Conservation (phyloP, 2,888 invertebrate species). For the Coelinius sp. region DNA sequence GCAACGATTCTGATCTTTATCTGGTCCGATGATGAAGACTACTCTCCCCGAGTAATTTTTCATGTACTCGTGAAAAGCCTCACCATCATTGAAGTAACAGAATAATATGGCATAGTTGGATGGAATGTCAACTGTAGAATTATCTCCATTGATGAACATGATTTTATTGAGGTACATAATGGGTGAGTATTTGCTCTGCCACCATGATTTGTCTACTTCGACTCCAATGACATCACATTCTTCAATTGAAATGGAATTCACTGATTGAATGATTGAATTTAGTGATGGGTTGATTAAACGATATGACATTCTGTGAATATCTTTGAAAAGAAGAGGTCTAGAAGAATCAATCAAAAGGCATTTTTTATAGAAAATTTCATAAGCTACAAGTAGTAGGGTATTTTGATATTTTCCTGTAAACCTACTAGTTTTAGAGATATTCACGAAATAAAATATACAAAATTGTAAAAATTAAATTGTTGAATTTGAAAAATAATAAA, state of each 20-base stretch:
- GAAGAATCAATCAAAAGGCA: neutral
- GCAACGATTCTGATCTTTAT: conserved; percentile 75
- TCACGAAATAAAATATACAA: neutral
- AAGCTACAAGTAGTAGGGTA: too few species aligned
- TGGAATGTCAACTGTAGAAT: conserved; percentile 62
- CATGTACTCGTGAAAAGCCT: conserved; percentile 80
- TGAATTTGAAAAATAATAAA: neutral
- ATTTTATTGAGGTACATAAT: conserved; percentile 74
- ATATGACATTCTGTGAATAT: neutral
- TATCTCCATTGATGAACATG: conserved; percentile 64
- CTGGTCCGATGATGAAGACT: conserved; percentile 84
- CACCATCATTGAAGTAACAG: conserved; percentile 85
- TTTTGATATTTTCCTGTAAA: too few species aligned
- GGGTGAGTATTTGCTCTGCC: conserved; percentile 83
- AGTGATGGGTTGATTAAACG: neutral
- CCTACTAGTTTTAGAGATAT: neutral
- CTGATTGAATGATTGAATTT: neutral
- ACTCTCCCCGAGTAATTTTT: conserved; percentile 76
- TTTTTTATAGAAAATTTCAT: too few species aligned
- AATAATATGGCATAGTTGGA: conserved; percentile 78
- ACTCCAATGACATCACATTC: conserved; percentile 78
- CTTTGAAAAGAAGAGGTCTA: neutral
- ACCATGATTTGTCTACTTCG: conserved; percentile 87
- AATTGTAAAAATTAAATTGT: neutral
- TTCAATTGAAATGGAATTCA: conserved; percentile 58